Conservation (phyloP, 2,888 invertebrate species). For the Drosophila borborema region DNA sequence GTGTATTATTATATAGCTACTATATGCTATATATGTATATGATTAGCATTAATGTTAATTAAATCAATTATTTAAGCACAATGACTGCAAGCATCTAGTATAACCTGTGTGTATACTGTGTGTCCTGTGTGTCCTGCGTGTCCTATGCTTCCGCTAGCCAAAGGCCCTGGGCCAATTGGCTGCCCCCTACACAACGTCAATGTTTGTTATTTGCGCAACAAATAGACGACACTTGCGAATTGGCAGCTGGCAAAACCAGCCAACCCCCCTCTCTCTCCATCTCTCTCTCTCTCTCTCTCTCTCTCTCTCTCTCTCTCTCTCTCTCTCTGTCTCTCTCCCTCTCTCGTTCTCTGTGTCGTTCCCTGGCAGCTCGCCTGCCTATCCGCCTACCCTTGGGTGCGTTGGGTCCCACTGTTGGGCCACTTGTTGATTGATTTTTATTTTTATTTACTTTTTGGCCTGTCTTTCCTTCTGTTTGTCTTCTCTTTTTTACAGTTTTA, state of each 20-base stretch:
- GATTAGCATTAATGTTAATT: conserved; percentile 69
- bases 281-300: neutral
- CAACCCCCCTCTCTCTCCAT: neutral
- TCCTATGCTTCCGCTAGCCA: conserved; percentile 19
- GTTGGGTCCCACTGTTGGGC: conserved; percentile 22
- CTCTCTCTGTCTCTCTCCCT: neutral
- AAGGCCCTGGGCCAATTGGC: conserved; percentile 42
- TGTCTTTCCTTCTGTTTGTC: neutral
- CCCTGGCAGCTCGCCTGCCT: neutral
- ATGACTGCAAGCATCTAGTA: conserved; percentile 15
- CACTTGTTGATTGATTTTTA: conserved; percentile 78
- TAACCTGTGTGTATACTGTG: neutral
- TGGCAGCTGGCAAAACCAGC: conserved; percentile 27
- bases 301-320: neutral
- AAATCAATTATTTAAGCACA: conserved; percentile 68
- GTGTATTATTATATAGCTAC: conserved; percentile 15
- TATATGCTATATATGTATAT: conserved; percentile 13
- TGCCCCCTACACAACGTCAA: conserved; percentile 22
- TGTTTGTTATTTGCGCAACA: conserved; percentile 51
- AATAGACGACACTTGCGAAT: conserved; percentile 49
- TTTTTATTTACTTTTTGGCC: conserved; percentile 45
- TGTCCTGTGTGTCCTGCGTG: neutral
- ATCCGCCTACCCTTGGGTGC: neutral
- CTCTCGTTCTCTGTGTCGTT: neutral
- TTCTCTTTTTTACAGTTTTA: neutral